These are phyloP conservation scores for Cassiopea xamachana DNA, from an alignment of 30 jellyfish, hydroid and myxozoan species.

Conservation along the genomic window DNA sequence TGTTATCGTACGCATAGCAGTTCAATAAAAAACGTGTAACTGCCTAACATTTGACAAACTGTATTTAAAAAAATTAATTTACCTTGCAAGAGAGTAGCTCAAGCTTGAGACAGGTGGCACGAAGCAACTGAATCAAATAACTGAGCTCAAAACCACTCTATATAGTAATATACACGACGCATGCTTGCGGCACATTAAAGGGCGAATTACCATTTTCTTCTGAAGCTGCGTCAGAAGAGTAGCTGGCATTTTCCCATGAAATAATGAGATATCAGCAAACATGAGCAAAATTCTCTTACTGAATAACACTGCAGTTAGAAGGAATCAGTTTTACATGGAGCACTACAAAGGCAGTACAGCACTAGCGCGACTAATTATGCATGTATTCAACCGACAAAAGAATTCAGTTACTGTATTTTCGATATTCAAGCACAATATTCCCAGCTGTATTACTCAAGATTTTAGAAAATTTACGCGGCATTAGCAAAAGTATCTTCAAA, in stretches of 20 bases:
- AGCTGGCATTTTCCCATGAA: slow-evolving; percentile 58
- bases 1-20: too few relatives aligned
- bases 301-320: slow-evolving; percentile 30
- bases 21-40: too few relatives aligned
- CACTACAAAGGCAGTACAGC: slow-evolving; percentile 46
- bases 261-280: slow-evolving; percentile 33
- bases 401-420: background rate
- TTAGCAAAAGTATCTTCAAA: background rate
- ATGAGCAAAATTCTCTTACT: slow-evolving; percentile 24
- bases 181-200: background rate
- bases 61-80: too few relatives aligned
- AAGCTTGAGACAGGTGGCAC: too few relatives aligned
- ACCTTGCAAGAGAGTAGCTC: too few relatives aligned
- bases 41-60: too few relatives aligned
- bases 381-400: slow-evolving; percentile 51
- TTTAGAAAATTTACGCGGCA: slow-evolving; percentile 46
- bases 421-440: slow-evolving; percentile 27
- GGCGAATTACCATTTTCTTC: background rate
- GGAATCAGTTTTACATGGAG: slow-evolving; percentile 10
- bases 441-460: slow-evolving; percentile 25
- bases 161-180: too few relatives aligned
- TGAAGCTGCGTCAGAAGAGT: background rate
- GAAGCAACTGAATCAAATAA: too few relatives aligned
- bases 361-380: slow-evolving; percentile 23
- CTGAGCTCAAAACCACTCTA: too few relatives aligned